phyloP scores from a whole-genome alignment of 2,797 vertebrate species.

The Bufotes viridis region DNA sequence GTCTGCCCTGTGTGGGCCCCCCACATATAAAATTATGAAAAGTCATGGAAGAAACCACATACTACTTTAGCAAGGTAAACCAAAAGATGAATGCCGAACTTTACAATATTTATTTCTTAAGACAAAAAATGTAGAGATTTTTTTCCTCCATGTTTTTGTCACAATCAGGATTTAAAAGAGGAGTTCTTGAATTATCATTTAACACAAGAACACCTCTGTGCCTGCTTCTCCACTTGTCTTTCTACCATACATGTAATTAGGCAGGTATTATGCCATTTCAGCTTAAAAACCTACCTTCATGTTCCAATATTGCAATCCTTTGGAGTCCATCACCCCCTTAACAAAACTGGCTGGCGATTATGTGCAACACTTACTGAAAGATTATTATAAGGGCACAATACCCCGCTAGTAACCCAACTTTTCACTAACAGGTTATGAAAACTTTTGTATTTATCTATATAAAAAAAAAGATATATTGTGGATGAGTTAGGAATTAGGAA shows the following conservation, averaged over 20 bases:
- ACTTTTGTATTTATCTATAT: no score
- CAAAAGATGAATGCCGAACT: background rate
- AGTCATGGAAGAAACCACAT: slow-evolving; percentile 29
- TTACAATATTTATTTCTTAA: background rate
- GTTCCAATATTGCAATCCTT: background rate
- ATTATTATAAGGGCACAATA: no score
- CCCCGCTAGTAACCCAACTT: no score
- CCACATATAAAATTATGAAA: slow-evolving; percentile 38
- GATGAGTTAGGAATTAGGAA: no score
- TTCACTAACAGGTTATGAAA: no score
- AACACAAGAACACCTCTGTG: background rate
- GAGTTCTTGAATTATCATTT: no score
- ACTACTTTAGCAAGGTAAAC: slow-evolving; percentile 11
- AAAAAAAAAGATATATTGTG: no score
- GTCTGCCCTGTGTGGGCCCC: slow-evolving; percentile 20
- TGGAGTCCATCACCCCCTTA: background rate
- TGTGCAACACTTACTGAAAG: no score
- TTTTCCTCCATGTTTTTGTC: background rate
- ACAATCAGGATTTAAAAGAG: background rate
- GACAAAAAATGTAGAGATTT: background rate
- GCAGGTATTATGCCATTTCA: background rate
- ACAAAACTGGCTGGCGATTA: background rate
- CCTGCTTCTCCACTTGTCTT: background rate
- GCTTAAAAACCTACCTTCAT: no score
- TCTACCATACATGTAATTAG: background rate